These are phyloP conservation scores for Cladorhizidae sp. DNA, from an alignment of 37 sponge, comb jelly and placozoan species.

Conservation along the genomic window DNA sequence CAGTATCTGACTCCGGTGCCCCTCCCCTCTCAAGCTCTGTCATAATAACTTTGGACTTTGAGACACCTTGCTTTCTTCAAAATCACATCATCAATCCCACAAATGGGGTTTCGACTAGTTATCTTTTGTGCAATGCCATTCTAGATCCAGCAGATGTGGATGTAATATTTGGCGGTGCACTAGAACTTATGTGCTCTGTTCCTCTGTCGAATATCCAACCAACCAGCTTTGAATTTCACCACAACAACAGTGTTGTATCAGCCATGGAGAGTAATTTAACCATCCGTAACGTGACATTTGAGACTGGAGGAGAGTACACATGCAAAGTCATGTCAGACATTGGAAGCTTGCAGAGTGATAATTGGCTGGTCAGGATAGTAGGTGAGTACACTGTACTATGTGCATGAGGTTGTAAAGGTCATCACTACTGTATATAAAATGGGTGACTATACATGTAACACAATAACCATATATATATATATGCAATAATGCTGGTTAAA, in stretches of 20 bases:
- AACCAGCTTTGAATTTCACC: constrained; percentile 45
- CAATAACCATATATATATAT: no score
- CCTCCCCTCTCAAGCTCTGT: constrained; percentile 36
- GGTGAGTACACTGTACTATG: constrained; percentile 57
- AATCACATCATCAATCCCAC: constrained; percentile 15
- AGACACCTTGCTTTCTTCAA: constrained; percentile 27
- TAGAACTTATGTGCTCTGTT: constrained; percentile 14
- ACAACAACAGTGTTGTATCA: constrained; percentile 31
- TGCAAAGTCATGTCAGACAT: constrained; percentile 44
- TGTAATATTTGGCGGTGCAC: constrained; percentile 11
- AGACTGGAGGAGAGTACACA: constrained; percentile 62
- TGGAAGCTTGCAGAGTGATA: constrained; percentile 41
- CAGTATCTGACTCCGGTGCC: constrained; percentile 62
- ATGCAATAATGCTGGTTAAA: no score
- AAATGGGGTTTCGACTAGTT: constrained; percentile 23
- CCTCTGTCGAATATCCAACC: constrained; percentile 19
- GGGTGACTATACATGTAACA: no score
- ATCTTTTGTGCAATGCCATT: constrained; percentile 30
- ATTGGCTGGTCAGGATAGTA: constrained; percentile 25
- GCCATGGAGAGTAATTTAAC: background rate
- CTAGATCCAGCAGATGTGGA: background rate
- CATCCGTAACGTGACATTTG: constrained; percentile 19
- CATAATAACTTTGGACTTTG: constrained; percentile 30
- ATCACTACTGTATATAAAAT: no score
- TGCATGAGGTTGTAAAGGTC: background rate